phyloP scores from a whole-genome alignment of 2,888 invertebrate species.

The Ornithoptera alexandrae region DNA sequence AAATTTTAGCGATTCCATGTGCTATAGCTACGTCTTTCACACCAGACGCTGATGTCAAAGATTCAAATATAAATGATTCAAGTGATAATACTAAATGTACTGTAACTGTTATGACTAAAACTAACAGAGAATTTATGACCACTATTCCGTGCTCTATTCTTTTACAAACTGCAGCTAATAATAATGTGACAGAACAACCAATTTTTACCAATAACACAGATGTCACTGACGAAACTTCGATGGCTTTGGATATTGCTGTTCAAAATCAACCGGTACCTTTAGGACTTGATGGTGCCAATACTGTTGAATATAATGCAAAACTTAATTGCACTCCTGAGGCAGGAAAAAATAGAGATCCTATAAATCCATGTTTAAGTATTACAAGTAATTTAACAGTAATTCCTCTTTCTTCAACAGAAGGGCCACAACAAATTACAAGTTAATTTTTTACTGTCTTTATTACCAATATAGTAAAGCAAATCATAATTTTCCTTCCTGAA shows the following conservation, averaged over 20 bases:
- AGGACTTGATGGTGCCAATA: conserved; percentile 41
- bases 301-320: conserved; percentile 33
- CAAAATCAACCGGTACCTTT: conserved; percentile 49
- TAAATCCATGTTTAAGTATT: conserved; percentile 67
- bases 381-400: conserved; percentile 65
- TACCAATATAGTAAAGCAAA: background rate
- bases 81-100: conserved; percentile 69
- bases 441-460: background rate
- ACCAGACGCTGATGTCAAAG: conserved; percentile 68
- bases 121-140: conserved; percentile 67
- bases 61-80: conserved; percentile 45
- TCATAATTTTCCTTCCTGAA: background rate
- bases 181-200: conserved; percentile 71
- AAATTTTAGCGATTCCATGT: conserved; percentile 73
- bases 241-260: conserved; percentile 20
- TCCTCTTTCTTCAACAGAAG: conserved; percentile 44
- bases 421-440: conserved; percentile 34
- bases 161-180: conserved; percentile 69
- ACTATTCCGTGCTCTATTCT: conserved; percentile 74
- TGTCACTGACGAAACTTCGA: conserved; percentile 37
- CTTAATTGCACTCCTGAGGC: conserved; percentile 53
- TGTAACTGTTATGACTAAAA: conserved; percentile 66
- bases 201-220: conserved; percentile 40
- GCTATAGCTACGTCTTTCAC: conserved; percentile 75
- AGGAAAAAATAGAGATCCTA: conserved; percentile 62